phyloP scores from a whole-genome alignment of 2,113 vertebrate genomes.

The Apteryx owenii region DNA sequence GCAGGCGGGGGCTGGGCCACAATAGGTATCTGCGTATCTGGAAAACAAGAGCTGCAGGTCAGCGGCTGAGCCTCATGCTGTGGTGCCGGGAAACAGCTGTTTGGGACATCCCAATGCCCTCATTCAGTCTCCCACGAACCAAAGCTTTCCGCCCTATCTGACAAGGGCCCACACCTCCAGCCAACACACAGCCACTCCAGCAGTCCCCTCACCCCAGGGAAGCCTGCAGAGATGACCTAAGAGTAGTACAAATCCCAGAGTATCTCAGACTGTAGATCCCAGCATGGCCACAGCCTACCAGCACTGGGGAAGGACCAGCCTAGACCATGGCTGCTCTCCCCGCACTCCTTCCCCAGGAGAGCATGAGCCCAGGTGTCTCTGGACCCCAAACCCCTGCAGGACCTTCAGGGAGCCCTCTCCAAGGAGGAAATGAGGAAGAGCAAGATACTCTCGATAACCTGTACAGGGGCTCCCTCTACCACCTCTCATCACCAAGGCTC shows the following conservation, averaged over 20 bases:
- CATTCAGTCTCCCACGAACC: accelerated
- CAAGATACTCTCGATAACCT: accelerated
- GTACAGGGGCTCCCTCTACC: accelerated
- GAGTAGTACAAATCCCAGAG: neutral
- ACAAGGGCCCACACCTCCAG: neutral
- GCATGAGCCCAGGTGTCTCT: accelerated
- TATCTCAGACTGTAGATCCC: neutral
- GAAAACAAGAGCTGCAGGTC: neutral
- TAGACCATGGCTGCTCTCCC: too few relatives aligned
- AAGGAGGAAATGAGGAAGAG: neutral
- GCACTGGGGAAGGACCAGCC: neutral
- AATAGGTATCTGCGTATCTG: neutral
- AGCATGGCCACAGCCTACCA: neutral
- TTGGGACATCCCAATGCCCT: accelerated
- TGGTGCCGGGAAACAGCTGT: accelerated
- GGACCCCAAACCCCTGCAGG: neutral
- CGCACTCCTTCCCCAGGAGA: accelerated
- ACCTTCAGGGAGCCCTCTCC: neutral
- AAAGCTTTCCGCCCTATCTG: neutral
- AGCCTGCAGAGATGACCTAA: neutral
- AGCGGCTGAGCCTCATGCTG: accelerated
- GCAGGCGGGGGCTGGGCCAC: neutral
- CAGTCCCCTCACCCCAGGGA: accelerated
- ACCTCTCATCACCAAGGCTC: accelerated
- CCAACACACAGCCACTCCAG: neutral